phyloP scores from a whole-genome alignment of 2,888 invertebrate genomes.

The Linnaemya tessellans region DNA sequence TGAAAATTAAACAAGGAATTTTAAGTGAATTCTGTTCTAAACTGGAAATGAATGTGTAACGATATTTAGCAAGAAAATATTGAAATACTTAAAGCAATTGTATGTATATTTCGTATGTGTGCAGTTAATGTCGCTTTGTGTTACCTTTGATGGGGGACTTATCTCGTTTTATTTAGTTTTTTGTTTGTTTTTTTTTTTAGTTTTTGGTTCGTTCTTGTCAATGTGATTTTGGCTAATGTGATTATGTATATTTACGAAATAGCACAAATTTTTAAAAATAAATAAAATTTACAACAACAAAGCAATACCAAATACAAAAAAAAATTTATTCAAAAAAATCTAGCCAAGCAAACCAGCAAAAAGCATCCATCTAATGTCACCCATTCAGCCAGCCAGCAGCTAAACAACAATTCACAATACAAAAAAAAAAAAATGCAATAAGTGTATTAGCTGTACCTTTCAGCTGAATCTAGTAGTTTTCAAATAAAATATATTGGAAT shows the following conservation, averaged over 20 bases:
- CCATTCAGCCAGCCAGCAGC: constrained; percentile 72
- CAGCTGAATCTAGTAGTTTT: constrained; percentile 65
- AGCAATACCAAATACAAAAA: constrained; percentile 56
- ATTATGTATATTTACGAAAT: constrained; percentile 70
- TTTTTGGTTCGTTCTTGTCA: constrained; percentile 57
- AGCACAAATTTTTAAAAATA: constrained; percentile 72
- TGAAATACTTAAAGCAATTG: neutral
- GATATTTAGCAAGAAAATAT: constrained; percentile 4
- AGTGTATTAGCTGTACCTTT: constrained; percentile 67
- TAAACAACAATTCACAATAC: constrained; percentile 62
- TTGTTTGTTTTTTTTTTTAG: neutral
- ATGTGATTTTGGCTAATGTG: constrained; percentile 67
- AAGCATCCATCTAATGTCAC: constrained; percentile 72
- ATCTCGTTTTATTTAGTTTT: constrained; percentile 44
- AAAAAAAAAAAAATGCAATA: constrained; percentile 59
- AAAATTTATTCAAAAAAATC: constrained; percentile 42
- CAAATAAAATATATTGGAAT: constrained; percentile 80
- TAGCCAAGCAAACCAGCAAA: constrained; percentile 68
- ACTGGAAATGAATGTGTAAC: constrained; percentile 31
- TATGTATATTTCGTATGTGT: neutral
- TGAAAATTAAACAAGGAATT: constrained; percentile 6
- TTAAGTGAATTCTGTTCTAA: constrained; percentile 6
- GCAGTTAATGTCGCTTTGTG: constrained; percentile 43
- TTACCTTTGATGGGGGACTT: constrained; percentile 65
- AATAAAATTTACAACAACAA: constrained; percentile 68